phyloP scores from a whole-genome alignment of 92 coral and sea anemone genomes.

The Galaxea fascicularis region DNA sequence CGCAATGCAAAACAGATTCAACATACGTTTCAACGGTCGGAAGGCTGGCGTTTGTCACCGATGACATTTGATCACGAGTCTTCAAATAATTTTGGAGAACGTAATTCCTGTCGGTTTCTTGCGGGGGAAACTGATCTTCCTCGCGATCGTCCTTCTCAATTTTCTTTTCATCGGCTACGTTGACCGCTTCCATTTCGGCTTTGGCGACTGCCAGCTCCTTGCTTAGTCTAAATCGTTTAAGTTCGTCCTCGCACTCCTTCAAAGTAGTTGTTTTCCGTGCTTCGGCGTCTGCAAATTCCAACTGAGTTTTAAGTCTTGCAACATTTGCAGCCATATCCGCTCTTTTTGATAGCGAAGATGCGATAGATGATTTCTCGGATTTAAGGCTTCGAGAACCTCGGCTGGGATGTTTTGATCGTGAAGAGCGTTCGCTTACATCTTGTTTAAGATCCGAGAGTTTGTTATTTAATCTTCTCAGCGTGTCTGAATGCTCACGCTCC shows the following conservation, averaged over 20 bases:
- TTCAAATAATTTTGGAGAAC: conserved; percentile 12
- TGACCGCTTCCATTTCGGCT: conserved; percentile 39
- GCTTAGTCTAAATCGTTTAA: conserved; percentile 15
- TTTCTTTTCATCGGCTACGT: conserved; percentile 1
- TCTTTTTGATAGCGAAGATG: too few relatives aligned
- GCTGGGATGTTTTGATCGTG: too few relatives aligned
- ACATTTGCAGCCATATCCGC: conserved; percentile 20
- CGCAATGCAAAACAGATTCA: too few relatives aligned
- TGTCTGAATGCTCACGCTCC: too few relatives aligned
- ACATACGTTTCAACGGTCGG: not conserved
- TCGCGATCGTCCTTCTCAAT: not conserved
- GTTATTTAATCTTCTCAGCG: too few relatives aligned
- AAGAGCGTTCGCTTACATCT: too few relatives aligned
- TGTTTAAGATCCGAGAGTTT: too few relatives aligned
- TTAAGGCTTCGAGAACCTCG: too few relatives aligned
- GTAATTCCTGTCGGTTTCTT: not conserved
- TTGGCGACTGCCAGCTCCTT: conserved; percentile 4
- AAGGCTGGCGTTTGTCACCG: not conserved
- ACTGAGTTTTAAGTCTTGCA: conserved; percentile 20
- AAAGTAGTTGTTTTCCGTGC: not conserved
- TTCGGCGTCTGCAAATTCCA: conserved; percentile 26
- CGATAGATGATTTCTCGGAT: too few relatives aligned
- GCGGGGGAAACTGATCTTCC: not conserved
- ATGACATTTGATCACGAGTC: conserved; percentile 22
- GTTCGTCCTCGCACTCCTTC: conserved; percentile 7